Percentiles rank a stretch among this genome's conserved stretches.
phyloP scores from a whole-genome alignment of 2,797 vertebrate genomes.

The Dallia pectoralis region DNA sequence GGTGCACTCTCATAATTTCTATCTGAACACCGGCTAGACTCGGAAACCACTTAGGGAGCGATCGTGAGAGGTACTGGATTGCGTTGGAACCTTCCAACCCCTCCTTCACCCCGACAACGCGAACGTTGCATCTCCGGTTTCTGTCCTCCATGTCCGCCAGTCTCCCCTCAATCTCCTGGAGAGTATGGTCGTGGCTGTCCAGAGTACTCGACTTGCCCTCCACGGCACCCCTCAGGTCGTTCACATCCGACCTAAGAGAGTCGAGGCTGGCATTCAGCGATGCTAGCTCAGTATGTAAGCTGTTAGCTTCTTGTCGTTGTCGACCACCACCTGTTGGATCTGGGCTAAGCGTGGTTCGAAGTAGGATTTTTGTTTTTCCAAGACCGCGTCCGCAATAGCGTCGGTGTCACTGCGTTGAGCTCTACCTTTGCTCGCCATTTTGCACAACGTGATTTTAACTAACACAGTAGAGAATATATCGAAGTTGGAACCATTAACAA shows the following conservation, averaged over 20 bases:
- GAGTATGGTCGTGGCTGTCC: neutral
- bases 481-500: too few species aligned
- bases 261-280: neutral
- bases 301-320: neutral
- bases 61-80: neutral
- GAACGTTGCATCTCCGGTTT: slow-evolving; percentile 11
- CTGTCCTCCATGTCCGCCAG: slow-evolving; percentile 17
- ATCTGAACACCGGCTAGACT: neutral
- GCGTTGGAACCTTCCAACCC: slow-evolving; percentile 12
- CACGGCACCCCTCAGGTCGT: neutral
- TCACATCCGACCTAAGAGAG: neutral
- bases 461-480: neutral
- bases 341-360: neutral
- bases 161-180: slow-evolving; percentile 5
- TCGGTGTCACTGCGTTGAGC: neutral
- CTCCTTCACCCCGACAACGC: neutral
- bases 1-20: slow-evolving; percentile 10
- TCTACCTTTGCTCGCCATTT: neutral
- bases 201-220: neutral
- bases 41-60: slow-evolving; percentile 14
- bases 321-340: too few species aligned
- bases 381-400: slow-evolving; percentile 5
- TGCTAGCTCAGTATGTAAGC: neutral
- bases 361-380: slow-evolving; percentile 15
- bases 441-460: neutral